Base-by-base conservation (phyloP, 1,140 invertebrate genomes). In the Drosophila bocki region DNA sequence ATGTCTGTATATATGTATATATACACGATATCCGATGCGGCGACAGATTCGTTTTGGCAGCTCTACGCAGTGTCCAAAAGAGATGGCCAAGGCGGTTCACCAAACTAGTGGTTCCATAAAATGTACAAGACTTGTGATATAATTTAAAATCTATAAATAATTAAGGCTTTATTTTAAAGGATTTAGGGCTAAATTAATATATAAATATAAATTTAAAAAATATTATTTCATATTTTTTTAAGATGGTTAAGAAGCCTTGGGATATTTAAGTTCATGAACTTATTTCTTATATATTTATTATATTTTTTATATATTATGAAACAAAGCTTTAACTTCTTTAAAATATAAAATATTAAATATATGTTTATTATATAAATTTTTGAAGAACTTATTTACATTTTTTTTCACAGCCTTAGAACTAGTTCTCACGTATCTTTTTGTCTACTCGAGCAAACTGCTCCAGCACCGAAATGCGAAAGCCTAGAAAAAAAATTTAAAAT, bases 41-140 rank as follows among this genome's bases (percentile, higher is more conserved):
- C 86, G 87, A 91, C 86, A 91, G 86, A 83, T 91, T 91, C 85
- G 79, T 91, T 85, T 79, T 88, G 85, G 53, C 47, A 58, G 74
- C 75, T 56, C 13, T 79, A 88, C 85, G 81, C 82, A 84, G 59
- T 32, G 47, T 44, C 2, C 5, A 29, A 11, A 13, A 22, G 59
- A 68, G 45, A 51, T 75, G 56, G 22, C 9, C n/a, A 29, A 17
- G 11, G 1, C 0, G 33, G 65, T 75, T 60, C 67, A 26, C 0
- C 0, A 1, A 13, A 1, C 26, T 17, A 7, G 22, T 56, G 17
- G 51, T 29, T 29, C 26, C 26, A 29, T 29, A 29, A 29, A 29
- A 29, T 29, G 0, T 29, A 29, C 0, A 29, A 29, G 5, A 29
- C 15, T 7, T n/a, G 15, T 41, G 13, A 15, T 41, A 41, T 41